phyloP scores from a whole-genome alignment of 2,797 vertebrate species.

The Etheostoma perlongum region DNA sequence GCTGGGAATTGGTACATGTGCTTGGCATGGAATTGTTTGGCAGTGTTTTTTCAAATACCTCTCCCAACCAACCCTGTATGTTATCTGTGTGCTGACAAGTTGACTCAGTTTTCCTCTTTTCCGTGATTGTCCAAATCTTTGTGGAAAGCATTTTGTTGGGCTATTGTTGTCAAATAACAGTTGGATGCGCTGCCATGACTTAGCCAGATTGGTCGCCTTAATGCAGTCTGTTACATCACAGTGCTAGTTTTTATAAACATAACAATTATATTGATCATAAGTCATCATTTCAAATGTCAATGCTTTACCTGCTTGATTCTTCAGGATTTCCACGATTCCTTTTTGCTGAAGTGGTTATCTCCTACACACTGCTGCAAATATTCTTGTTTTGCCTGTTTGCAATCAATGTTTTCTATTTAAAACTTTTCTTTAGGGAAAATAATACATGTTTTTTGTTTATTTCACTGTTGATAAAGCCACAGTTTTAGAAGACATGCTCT shows the following conservation, averaged over 20 bases:
- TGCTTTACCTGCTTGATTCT: not conserved
- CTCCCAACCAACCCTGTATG: not conserved
- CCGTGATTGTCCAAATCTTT: not conserved
- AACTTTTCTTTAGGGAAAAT: not conserved
- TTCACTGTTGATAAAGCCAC: not conserved
- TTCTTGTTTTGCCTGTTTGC: conserved; percentile 13
- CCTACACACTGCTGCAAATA: not conserved
- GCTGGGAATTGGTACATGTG: not conserved
- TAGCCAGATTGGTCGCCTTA: not conserved
- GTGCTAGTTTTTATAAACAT: not conserved
- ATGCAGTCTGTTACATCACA: not conserved
- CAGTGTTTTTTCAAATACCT: not conserved
- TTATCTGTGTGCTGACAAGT: conserved; percentile 1
- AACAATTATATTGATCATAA: not conserved
- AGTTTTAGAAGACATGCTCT: not conserved
- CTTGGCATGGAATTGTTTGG: not conserved
- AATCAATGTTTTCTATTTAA: conserved; percentile 15
- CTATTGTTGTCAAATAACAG: not conserved
- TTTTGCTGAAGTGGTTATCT: conserved; percentile 5
- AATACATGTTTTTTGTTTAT: not conserved
- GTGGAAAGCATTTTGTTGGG: not conserved
- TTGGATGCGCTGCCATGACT: conserved; percentile 9
- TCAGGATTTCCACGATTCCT: not conserved
- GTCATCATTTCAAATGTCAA: not conserved
- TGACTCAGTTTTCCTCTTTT: conserved; percentile 10